Base-by-base conservation (phyloP, 2,113 vertebrate genomes). In the Podarcis muralis region DNA sequence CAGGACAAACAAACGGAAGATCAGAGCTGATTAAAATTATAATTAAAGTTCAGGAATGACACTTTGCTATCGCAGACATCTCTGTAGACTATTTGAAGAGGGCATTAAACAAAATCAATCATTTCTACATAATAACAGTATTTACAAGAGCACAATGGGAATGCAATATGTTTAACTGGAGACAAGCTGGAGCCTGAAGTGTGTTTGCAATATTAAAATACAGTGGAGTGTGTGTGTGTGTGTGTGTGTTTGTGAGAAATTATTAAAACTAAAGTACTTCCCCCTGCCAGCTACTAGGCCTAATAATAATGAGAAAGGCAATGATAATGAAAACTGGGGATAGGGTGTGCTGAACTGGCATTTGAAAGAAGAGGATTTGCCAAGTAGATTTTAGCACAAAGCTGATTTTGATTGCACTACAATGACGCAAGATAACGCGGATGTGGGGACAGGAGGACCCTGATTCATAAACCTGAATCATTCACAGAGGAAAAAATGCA, bases 291-390 rank as follows among this genome's bases (percentile, higher is more conserved):
- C 90, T 94, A 92, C 83, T 62, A 89, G 94, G 93, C 91, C 95
- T 96, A 92, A 93, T 87, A 90, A 91, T 92, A 96, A 96, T 92
- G 94, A 96, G 89, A 81, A 93, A 94, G 94, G 91, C 92, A 93
- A 93, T 95, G 94, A 94, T 96, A 96, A 97, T 94, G 91, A 95
- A 96, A 96, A 96, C 92, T 91, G 94, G 83, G 93, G 85, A 95
- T 85, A 88, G 81, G 95, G 89, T 91, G 78, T 2, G 0, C 90
- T 92, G 93, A 97, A 95, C 88, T 94, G 93, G 76, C 81, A 83
- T 77, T 95, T 95, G 94, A 92, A 95, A 95, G 66, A 95, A 91
- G 71, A 91, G 90, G 92, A 96, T 97, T 97, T 97, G 91, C 91
- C 85, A 89, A 27, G 11, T 23, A 93, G 94, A 94, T 48, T 93